Base-by-base conservation (phyloP, 1,140 invertebrate species). In the Pseudomyrmex cubaensis region DNA sequence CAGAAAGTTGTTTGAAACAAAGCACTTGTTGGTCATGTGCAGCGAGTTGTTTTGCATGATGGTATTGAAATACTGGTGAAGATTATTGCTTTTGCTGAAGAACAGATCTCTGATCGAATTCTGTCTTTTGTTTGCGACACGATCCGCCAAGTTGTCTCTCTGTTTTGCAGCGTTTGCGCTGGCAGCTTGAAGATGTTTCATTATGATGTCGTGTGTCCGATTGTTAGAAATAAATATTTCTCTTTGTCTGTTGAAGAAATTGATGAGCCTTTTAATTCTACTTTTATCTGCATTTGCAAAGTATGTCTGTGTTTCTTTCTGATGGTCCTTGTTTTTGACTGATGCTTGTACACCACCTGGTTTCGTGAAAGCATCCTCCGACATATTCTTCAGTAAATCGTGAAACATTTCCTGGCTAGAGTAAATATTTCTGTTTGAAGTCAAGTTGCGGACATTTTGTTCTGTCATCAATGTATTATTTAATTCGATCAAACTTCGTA, bases 1-100 rank as follows among this genome's bases (percentile, higher is more conserved):
- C 22, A 92, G 59, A 80, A 92, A 91, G 17, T 72, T 63, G 8
- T 35, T 82, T 8, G 91, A 89, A 54, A 91, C 44, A n/a, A 90
- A 87, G 73, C 91, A 92, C 35, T 90, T 75, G 61, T 87, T 85
- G 13, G 63, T 83, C 66, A 78, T 74, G 22, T 78, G 76, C 1
- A 10, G 3, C 4, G 54, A 70, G 48, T 2, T 52, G 22, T 10
- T 85, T 35, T 13, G 17, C 0, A 67, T 69, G 13, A 52, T 63
- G 25, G 22, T 25, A 46, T 73, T 61, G 12, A 74, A 1, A 44
- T 73, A 61, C 10, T 15, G 25, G 5, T 54, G 46, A 15, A 59
- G 44, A 54, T 20, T 10, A 25, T 54, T 50, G 9, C 13, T 46
- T 15, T 54, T 22, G 25, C 25, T 44, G 15, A 13, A 22, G 44